A percentile compares a stretch with the other conserved stretches of the same genome.
These are phyloP conservation scores for Euplagia quadripunctaria DNA, from an alignment of 2,888 invertebrate species.

Conservation along the genomic window DNA sequence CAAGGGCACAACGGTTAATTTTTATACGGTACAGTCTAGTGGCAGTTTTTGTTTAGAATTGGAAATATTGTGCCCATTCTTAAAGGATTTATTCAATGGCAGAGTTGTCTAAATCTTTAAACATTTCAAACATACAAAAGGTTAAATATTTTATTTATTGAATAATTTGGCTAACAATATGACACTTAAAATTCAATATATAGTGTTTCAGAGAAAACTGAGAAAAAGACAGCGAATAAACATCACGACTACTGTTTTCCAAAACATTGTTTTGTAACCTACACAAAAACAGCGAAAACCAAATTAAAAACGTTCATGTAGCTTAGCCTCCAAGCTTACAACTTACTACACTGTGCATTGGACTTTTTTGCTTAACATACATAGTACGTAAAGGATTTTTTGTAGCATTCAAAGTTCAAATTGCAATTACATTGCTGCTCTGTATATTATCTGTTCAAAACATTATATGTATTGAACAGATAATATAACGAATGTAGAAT, in stretches of 20 bases:
- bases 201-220: background rate
- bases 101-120: background rate
- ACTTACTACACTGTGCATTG: no score
- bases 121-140: no score
- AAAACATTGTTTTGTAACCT: background rate
- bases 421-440: no score
- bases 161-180: background rate
- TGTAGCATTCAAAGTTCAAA: no score
- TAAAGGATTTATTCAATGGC: background rate
- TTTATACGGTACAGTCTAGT: background rate
- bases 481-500: no score
- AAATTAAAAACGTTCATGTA: background rate
- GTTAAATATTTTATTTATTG: background rate
- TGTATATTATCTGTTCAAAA: no score
- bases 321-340: no score
- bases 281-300: background rate
- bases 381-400: no score
- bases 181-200: background rate
- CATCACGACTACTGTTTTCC: background rate
- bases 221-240: background rate
- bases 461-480: no score
- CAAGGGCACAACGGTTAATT: constrained; percentile 10
- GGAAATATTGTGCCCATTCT: background rate
- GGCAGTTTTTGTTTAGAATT: background rate
- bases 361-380: no score